Evolutionary conservation across 2,888 invertebrate genomes (phyloP).

Genomic region (Macaria liturata): DNA sequence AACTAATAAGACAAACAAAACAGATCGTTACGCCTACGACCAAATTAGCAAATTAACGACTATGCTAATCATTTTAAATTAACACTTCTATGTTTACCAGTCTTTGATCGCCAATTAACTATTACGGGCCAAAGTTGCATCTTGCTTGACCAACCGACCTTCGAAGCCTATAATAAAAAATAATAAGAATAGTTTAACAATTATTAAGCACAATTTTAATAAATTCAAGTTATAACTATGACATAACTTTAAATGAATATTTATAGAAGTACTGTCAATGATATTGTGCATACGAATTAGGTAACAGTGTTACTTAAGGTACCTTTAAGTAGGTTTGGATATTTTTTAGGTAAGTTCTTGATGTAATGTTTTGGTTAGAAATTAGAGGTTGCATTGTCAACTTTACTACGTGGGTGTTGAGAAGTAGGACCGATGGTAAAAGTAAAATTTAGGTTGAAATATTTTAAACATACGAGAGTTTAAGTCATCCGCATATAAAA

Average conservation of each 20-base stretch:
- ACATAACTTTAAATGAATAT: constrained; percentile 20
- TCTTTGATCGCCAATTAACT: constrained; percentile 1
- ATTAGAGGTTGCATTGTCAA: not conserved
- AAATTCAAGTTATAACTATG: constrained; percentile 13
- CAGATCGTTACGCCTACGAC: too few relatives aligned
- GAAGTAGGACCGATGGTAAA: too few relatives aligned
- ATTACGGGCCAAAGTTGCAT: constrained; percentile 13
- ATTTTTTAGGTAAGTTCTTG: too few relatives aligned
- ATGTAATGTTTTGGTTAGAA: constrained; percentile 3
- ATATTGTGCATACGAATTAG: constrained; percentile 7
- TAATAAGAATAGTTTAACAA: not conserved
- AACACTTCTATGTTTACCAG: constrained; percentile 7
- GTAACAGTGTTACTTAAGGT: not conserved
- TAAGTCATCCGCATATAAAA: too few relatives aligned
- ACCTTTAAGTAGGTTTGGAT: too few relatives aligned
- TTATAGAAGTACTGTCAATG: constrained; percentile 5
- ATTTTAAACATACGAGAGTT: too few relatives aligned
- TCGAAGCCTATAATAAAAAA: constrained; percentile 1
- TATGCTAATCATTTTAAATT: not conserved
- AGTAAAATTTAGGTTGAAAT: too few relatives aligned
- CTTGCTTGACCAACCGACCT: constrained; percentile 16
- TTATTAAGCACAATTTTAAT: not conserved
- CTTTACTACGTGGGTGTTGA: too few relatives aligned
- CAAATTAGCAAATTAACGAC: too few relatives aligned
- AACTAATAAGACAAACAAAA: too few relatives aligned